A percentile compares a stretch with the other conserved stretches of the same genome.
phyloP scores from a whole-genome alignment of 2,888 invertebrate species.

The Campaea margaritaria region DNA sequence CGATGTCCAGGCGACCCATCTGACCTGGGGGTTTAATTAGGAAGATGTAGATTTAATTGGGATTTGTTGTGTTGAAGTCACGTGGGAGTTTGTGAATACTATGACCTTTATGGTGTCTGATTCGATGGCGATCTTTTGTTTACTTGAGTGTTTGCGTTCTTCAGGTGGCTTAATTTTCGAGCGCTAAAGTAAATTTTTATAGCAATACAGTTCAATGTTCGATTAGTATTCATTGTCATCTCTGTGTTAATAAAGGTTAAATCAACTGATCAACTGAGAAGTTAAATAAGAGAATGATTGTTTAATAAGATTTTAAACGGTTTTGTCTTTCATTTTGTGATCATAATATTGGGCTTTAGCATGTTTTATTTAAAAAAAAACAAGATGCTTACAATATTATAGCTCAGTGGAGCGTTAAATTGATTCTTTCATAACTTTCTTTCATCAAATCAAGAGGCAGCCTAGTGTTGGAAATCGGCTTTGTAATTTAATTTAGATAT shows the following conservation, averaged over 20 bases:
- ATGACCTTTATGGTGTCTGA: no score
- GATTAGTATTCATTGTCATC: no score
- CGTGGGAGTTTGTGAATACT: no score
- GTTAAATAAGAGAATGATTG: not conserved
- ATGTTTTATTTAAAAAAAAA: conserved; percentile 15
- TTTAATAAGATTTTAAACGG: not conserved
- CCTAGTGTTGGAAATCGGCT: not conserved
- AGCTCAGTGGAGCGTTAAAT: conserved; percentile 26
- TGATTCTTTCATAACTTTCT: conserved; percentile 25
- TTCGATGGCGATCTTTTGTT: no score
- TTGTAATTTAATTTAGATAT: not conserved
- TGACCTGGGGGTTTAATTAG: conserved; percentile 72
- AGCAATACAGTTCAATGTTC: no score
- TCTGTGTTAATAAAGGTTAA: no score
- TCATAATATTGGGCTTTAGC: conserved; percentile 10
- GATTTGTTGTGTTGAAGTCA: conserved; percentile 6
- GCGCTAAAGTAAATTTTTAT: no score
- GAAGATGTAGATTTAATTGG: conserved; percentile 11
- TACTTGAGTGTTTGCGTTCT: no score
- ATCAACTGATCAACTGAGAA: not conserved
- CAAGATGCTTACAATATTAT: conserved; percentile 21
- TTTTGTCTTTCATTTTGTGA: conserved; percentile 10
- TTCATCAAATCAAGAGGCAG: conserved; percentile 11
- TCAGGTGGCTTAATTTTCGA: no score
- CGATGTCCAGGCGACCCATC: conserved; percentile 90